Evolutionary conservation across 2,888 invertebrate species (phyloP).

Genomic region (Cheilosia soror): DNA sequence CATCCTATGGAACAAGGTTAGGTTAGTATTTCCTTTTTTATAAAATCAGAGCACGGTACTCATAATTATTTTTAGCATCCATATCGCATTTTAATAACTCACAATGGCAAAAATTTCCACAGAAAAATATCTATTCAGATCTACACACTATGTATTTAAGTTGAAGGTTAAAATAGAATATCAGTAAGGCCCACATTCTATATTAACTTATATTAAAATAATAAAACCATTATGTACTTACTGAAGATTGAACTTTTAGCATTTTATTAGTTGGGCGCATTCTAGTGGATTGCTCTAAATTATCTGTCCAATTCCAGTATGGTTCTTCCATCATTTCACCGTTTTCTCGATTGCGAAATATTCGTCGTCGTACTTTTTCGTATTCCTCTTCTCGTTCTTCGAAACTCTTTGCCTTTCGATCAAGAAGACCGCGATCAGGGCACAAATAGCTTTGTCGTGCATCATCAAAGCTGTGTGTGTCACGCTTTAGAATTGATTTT

Average conservation of each 20-base stretch:
- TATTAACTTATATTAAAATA: neutral
- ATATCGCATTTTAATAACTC: no score
- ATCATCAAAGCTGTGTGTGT: conserved; percentile 92
- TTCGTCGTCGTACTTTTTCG: conserved; percentile 92
- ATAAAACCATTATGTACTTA: conserved; percentile 19
- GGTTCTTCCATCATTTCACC: conserved; percentile 77
- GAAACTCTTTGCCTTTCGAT: conserved; percentile 91
- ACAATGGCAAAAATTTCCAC: no score
- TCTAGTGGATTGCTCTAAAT: conserved; percentile 83
- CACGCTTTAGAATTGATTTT: conserved; percentile 94
- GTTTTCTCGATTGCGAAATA: conserved; percentile 86
- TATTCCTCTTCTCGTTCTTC: conserved; percentile 97
- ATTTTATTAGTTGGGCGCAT: conserved; percentile 82
- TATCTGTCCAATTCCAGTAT: conserved; percentile 85
- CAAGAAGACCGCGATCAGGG: conserved; percentile 88
- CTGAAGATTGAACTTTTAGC: conserved; percentile 82
- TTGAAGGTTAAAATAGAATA: no score
- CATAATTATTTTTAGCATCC: no score
- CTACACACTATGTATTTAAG: no score
- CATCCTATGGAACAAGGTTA: no score
- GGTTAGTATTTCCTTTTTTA: no score
- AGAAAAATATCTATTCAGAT: no score
- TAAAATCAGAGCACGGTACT: no score
- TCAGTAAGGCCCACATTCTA: neutral
- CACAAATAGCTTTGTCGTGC: conserved; percentile 85